Evolutionary conservation across 2,113 vertebrate species (phyloP).

Genomic region (Struthio camelus): DNA sequence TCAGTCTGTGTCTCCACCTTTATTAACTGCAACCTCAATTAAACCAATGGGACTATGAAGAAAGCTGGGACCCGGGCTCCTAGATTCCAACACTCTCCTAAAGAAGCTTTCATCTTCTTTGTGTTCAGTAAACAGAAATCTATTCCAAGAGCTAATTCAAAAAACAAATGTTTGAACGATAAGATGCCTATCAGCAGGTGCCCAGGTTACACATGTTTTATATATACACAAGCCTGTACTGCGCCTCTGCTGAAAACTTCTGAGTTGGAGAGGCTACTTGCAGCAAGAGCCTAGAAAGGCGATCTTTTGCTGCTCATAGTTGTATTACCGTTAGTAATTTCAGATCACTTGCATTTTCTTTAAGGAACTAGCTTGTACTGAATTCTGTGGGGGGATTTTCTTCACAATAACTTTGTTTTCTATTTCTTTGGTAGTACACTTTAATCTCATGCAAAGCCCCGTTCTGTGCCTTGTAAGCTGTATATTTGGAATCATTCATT

Average conservation of each 20-base stretch:
- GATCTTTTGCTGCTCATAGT: neutral
- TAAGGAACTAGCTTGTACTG: neutral
- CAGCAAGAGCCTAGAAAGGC: neutral
- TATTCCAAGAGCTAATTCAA: neutral
- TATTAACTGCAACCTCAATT: conserved; percentile 17
- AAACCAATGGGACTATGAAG: neutral
- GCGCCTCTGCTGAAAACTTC: neutral
- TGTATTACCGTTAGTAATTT: neutral
- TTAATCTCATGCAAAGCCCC: conserved; percentile 2
- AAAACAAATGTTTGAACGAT: neutral
- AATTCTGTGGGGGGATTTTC: neutral
- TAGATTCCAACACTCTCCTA: neutral
- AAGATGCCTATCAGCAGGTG: neutral
- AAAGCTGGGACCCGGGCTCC: neutral
- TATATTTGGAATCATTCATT: neutral
- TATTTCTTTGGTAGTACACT: neutral
- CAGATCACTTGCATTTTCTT: neutral
- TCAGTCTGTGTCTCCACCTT: neutral
- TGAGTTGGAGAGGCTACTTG: neutral
- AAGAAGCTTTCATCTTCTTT: neutral
- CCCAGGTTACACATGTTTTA: neutral
- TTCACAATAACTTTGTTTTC: neutral
- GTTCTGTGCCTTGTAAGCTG: neutral
- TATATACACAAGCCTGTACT: neutral
- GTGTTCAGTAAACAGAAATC: neutral